phyloP scores from a whole-genome alignment of 2,888 invertebrate genomes.

The Aporophyla lueneburgensis region DNA sequence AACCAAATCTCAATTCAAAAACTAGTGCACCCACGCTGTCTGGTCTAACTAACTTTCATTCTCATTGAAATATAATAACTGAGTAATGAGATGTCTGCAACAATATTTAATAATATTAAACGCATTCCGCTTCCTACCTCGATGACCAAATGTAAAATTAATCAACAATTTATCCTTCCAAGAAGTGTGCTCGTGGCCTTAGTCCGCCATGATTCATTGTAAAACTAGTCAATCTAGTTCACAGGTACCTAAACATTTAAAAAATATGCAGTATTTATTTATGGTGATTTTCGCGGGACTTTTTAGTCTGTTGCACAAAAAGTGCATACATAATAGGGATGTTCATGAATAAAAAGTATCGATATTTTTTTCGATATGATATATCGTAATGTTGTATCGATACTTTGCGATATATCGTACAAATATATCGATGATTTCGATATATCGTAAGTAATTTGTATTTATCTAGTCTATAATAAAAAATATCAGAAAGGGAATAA shows the following conservation, averaged over 20 bases:
- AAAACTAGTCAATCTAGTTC: conserved; percentile 67
- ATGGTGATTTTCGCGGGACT: conserved; percentile 40
- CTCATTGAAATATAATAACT: conserved; percentile 39
- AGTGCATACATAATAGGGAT: conserved; percentile 46
- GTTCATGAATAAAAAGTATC: too few relatives aligned
- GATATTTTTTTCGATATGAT: too few relatives aligned
- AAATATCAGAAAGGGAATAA: too few relatives aligned
- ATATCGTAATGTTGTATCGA: too few relatives aligned
- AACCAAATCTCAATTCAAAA: conserved; percentile 29
- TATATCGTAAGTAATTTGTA: too few relatives aligned
- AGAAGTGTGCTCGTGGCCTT: conserved; percentile 73
- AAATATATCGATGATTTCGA: too few relatives aligned
- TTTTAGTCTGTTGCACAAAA: conserved; percentile 47
- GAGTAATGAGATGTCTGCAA: conserved; percentile 46
- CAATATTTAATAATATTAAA: conserved; percentile 53
- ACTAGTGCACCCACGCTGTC: conserved; percentile 50
- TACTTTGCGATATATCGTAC: too few relatives aligned
- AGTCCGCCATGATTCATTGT: conserved; percentile 64
- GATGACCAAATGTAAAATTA: conserved; percentile 68
- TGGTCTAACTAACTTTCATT: conserved; percentile 52
- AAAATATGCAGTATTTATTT: conserved; percentile 43
- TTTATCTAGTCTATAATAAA: too few relatives aligned
- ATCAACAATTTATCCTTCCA: conserved; percentile 74
- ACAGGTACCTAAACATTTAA: conserved; percentile 59
- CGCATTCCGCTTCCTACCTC: conserved; percentile 65